Conservation (phyloP, 2,113 vertebrate genomes). For the Phrynocephalus versicolor region DNA sequence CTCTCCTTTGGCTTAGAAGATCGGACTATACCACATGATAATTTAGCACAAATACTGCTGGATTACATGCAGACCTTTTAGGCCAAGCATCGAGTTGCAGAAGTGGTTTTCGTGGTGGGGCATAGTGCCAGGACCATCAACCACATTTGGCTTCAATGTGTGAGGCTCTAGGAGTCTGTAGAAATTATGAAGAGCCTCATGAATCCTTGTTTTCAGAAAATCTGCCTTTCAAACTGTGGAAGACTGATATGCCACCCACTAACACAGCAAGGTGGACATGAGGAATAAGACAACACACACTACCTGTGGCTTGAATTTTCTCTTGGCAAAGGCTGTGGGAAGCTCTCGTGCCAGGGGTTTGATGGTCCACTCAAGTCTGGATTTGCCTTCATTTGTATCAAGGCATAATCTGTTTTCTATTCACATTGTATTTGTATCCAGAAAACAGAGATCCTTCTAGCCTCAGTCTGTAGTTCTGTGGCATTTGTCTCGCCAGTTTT, state of each 20-base stretch:
- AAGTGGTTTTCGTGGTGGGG: slow-evolving; percentile 53
- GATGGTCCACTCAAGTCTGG: background rate
- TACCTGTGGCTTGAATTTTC: background rate
- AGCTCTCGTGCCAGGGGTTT: background rate
- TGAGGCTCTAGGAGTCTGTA: slow-evolving; percentile 43
- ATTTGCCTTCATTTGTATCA: background rate
- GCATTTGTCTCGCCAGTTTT: no score
- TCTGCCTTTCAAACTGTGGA: slow-evolving; percentile 32
- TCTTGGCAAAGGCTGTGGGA: background rate
- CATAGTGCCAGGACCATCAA: slow-evolving; percentile 38
- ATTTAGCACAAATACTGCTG: background rate
- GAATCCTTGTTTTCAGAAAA: slow-evolving; percentile 60
- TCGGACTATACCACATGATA: background rate
- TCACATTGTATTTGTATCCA: no score
- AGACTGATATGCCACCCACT: slow-evolving; percentile 56
- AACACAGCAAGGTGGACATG: slow-evolving; percentile 32
- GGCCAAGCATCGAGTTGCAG: slow-evolving; percentile 36
- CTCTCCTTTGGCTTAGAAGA: background rate
- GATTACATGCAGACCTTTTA: slow-evolving; percentile 37
- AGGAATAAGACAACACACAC: slow-evolving; percentile 25
- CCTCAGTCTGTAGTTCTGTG: no score
- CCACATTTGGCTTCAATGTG: slow-evolving; percentile 57
- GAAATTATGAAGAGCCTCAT: slow-evolving; percentile 61
- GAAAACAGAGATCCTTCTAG: no score
- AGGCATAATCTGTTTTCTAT: background rate